Conservation (phyloP, 2,888 invertebrate species). For the Hydropsyche betteni region DNA sequence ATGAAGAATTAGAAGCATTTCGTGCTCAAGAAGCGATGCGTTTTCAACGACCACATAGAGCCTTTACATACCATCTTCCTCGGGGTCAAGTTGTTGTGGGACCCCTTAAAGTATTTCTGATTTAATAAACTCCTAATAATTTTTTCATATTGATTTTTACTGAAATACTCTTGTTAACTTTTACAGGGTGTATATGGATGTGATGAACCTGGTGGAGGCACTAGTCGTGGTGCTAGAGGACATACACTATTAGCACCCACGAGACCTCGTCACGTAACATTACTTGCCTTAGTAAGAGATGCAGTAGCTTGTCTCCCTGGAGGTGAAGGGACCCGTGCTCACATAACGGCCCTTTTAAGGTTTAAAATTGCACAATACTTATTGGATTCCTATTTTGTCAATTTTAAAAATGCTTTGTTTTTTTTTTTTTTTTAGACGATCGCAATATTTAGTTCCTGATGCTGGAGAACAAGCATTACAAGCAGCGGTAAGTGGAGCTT, state of each 20-base stretch:
- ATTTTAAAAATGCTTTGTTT: not conserved
- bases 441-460: slow-evolving; percentile 68
- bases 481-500: slow-evolving; percentile 87
- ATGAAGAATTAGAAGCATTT: slow-evolving; percentile 80
- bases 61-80: slow-evolving; percentile 89
- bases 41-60: slow-evolving; percentile 89
- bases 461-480: slow-evolving; percentile 74
- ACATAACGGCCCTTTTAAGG: slow-evolving; percentile 86
- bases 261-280: slow-evolving; percentile 90
- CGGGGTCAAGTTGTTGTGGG: slow-evolving; percentile 87
- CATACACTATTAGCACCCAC: slow-evolving; percentile 83
- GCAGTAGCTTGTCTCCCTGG: slow-evolving; percentile 93
- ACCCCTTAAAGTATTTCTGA: slow-evolving; percentile 73
- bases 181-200: slow-evolving; percentile 48
- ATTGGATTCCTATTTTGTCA: not conserved
- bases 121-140: slow-evolving; percentile 64
- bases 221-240: slow-evolving; percentile 70
- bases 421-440: slow-evolving; percentile 61
- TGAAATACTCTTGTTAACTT: not conserved
- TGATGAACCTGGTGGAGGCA: slow-evolving; percentile 52
- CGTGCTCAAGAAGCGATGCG: slow-evolving; percentile 82
- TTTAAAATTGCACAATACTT: not conserved
- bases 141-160: slow-evolving; percentile 55
- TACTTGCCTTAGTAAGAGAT: slow-evolving; percentile 90
- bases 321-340: slow-evolving; percentile 91